phyloP scores from a whole-genome alignment of 2,888 invertebrate genomes.

The Drosophila acutilabella region DNA sequence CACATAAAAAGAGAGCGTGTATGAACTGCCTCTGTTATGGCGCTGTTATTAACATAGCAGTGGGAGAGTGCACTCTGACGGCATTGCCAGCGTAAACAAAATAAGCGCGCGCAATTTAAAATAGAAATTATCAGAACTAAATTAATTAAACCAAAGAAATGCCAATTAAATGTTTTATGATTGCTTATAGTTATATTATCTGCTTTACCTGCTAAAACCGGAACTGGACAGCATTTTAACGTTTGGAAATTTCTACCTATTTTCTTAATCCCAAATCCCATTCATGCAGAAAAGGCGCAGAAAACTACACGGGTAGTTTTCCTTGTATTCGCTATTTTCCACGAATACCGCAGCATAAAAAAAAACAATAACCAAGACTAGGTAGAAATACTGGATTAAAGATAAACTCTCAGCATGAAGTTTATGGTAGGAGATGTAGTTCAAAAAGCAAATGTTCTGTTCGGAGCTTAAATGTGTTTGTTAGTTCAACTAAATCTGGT shows the following conservation, averaged over 20 bases:
- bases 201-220: conserved; percentile 32
- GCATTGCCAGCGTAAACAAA: conserved; percentile 59
- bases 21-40: conserved; percentile 10
- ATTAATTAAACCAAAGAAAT: neutral
- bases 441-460: neutral
- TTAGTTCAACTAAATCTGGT: neutral
- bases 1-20: conserved; percentile 41
- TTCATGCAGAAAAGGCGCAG: conserved; percentile 49
- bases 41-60: conserved; percentile 33
- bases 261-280: conserved; percentile 61
- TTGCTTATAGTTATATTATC: conserved; percentile 17
- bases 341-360: conserved; percentile 21
- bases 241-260: conserved; percentile 12
- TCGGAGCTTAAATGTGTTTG: neutral
- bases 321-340: conserved; percentile 35
- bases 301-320: conserved; percentile 44
- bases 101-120: conserved; percentile 7
- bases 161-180: conserved; percentile 17
- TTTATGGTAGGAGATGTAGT: neutral
- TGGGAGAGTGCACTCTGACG: conserved; percentile 6
- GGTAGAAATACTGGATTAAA: neutral
- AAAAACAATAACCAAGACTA: neutral
- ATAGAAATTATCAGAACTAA: conserved; percentile 1
- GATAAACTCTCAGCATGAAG: neutral
- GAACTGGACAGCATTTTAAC: conserved; percentile 21